Evolutionary conservation across 2,888 invertebrate species (phyloP), one percentile per base, ranked within the genome.

Genomic region (Eucriotettix oculatus): DNA sequence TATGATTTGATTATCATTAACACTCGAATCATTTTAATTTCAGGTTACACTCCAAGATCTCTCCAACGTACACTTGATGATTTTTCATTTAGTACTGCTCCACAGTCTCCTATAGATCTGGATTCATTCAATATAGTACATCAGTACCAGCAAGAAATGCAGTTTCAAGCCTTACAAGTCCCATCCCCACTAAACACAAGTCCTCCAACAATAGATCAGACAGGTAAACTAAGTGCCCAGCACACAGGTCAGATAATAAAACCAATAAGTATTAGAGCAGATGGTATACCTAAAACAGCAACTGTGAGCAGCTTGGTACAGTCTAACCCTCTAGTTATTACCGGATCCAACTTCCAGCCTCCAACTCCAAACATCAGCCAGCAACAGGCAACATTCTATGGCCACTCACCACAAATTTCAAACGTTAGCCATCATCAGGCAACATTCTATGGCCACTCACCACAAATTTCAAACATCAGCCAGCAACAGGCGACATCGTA

Each of bases 61-160:
- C 5, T n/a, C n/a, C 48, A 12, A 48, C 12, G 48, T 14, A 48
- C 12, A 14, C n/a, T 12, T 48, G 48, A 48, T 48, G 48, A 48
- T 48, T 42, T 58, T n/a, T 57, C 56, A 56, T 64, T 52, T 57
- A 62, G 62, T 59, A 64, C 63, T 3, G 63, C 63, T 10, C 63
- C 63, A 14, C 63, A 64, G 52, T 64, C 63, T 12, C 63, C 63
- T 10, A 61, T 59, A 16, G 52, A 58, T 52, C 43, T 40, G n/a
- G 56, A 54, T n/a, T 57, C 56, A 56, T 64, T 52, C 58, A 62
- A 61, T 59, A 64, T 62, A 9, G 63, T 62, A 9, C 63, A 62
- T 10, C 63, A 64, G 52, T 64, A 62, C 12, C 63, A 62, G 9
- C 60, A 58, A 14, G 52, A 58, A 42, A 42, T 40, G n/a, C 52